phyloP scores from a whole-genome alignment of 92 coral and sea anemone genomes.

The Epizoanthus scotinus region DNA sequence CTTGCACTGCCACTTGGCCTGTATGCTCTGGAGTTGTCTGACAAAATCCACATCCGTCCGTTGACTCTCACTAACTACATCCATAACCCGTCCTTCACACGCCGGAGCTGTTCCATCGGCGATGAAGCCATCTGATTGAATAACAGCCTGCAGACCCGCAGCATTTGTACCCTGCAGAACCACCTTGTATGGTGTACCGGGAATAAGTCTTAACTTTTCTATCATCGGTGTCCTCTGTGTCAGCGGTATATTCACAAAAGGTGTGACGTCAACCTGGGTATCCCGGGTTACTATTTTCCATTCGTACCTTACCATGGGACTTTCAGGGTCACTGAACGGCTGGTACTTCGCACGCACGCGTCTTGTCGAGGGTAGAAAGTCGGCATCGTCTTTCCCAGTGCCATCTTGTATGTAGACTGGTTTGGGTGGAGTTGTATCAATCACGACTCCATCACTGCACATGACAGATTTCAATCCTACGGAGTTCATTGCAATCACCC shows the following conservation, averaged over 20 bases:
- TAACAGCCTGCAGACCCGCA: conserved; percentile 69
- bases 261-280: conserved; percentile 59
- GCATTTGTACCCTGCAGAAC: conserved; percentile 89
- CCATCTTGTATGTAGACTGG: conserved; percentile 76
- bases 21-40: conserved; percentile 67
- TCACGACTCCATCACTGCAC: conserved; percentile 91
- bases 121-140: conserved; percentile 77
- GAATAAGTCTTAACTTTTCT: conserved; percentile 66
- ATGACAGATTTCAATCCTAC: conserved; percentile 81
- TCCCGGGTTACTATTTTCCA: conserved; percentile 71
- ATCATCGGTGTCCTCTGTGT: conserved; percentile 84
- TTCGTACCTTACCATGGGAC: conserved; percentile 85
- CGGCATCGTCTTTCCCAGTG: conserved; percentile 69
- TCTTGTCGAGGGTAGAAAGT: conserved; percentile 73
- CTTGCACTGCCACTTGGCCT: conserved; percentile 74
- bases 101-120: conserved; percentile 78
- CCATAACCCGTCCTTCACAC: conserved; percentile 65
- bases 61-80: conserved; percentile 59
- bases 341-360: conserved; percentile 80
- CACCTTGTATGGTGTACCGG: conserved; percentile 68
- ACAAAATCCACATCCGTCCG: conserved; percentile 83
- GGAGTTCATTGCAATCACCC: conserved; percentile 70
- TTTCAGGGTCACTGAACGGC: conserved; percentile 75
- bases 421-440: conserved; percentile 86
- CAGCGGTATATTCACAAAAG: conserved; percentile 77